Conservation (phyloP, 2,797 vertebrate genomes). For the Zalophus californianus region DNA sequence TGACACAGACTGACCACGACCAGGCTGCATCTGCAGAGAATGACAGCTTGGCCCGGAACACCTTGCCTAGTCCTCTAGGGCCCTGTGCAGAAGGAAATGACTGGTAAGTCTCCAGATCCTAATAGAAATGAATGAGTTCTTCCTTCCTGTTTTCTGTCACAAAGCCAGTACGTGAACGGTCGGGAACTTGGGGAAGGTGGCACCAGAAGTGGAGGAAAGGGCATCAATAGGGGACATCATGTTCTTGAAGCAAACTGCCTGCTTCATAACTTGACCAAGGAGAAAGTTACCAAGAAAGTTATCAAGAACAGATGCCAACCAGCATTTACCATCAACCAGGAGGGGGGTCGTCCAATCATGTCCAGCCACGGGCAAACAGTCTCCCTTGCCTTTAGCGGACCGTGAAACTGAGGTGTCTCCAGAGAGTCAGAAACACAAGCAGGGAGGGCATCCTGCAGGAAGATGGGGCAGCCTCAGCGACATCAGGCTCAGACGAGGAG, state of each 20-base stretch:
- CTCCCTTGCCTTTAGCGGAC: background rate
- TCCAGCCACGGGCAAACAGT: background rate
- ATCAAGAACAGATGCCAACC: background rate
- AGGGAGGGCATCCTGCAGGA: background rate
- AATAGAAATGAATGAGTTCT: background rate
- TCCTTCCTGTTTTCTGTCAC: background rate
- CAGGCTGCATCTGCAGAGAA: background rate
- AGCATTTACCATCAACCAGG: background rate
- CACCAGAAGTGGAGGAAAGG: background rate
- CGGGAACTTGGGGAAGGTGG: background rate
- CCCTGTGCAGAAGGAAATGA: background rate
- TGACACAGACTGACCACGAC: too few relatives aligned
- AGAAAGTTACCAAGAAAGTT: background rate
- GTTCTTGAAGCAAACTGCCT: background rate
- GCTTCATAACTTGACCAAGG: background rate
- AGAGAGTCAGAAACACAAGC: background rate
- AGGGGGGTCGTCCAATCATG: background rate
- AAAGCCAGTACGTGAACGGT: background rate
- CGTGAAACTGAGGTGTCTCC: background rate
- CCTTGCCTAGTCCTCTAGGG: background rate
- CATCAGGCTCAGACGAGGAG: background rate
- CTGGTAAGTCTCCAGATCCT: background rate
- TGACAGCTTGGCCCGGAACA: background rate
- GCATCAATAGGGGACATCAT: background rate
- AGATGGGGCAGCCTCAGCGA: background rate